Conservation (phyloP, 1,140 invertebrate genomes). For the Eciton burchellii region DNA sequence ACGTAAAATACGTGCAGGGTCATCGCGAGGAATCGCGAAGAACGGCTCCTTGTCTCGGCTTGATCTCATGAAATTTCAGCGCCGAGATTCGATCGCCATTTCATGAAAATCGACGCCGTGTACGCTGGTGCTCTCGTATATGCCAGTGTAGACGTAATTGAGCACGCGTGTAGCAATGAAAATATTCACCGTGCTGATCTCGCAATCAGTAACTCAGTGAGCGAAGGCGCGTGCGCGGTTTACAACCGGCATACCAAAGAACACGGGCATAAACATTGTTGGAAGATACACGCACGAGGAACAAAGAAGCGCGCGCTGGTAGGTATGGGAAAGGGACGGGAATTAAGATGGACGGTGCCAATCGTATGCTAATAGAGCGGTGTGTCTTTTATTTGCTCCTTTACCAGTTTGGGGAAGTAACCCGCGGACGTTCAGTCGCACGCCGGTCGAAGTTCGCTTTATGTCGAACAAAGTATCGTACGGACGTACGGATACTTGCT, state of each 20-base stretch:
- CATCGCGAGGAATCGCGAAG: too few species aligned
- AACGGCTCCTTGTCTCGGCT: too few species aligned
- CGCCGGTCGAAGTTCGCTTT: conserved; percentile 68
- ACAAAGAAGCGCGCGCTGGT: conserved; percentile 56
- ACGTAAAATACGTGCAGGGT: too few species aligned
- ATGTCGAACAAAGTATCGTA: conserved; percentile 66
- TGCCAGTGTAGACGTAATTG: too few species aligned
- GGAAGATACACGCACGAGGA: conserved; percentile 77
- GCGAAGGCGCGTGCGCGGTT: conserved; percentile 79
- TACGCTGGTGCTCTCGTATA: too few species aligned
- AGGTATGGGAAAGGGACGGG: conserved; percentile 57
- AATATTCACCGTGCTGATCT: conserved; percentile 40
- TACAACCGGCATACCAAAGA: conserved; percentile 79
- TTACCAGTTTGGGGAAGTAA: conserved; percentile 75
- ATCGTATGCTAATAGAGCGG: conserved; percentile 84
- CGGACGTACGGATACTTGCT: conserved; percentile 31
- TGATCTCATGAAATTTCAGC: conserved; percentile 15
- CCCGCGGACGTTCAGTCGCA: conserved; percentile 72
- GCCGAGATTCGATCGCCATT: neutral
- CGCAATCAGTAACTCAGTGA: conserved; percentile 60
- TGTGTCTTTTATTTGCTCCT: conserved; percentile 78
- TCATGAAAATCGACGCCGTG: neutral
- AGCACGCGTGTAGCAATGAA: conserved; percentile 16
- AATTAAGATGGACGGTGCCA: conserved; percentile 84
- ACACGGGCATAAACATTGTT: conserved; percentile 84